Evolutionary conservation across 2,113 vertebrate species (phyloP).

Genomic region (Tragulus kanchil): DNA sequence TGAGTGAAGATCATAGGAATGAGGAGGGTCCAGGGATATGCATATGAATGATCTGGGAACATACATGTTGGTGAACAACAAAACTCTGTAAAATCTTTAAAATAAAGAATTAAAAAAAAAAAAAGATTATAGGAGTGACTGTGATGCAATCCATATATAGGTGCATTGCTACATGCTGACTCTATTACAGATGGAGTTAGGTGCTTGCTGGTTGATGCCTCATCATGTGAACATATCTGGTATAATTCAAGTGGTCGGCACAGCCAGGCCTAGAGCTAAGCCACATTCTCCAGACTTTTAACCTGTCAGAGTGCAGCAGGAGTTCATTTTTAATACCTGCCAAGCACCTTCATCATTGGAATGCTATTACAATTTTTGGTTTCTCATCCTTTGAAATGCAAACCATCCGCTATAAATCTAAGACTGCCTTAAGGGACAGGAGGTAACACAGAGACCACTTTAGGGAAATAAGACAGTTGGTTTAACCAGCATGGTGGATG

Average conservation of each 20-base stretch:
- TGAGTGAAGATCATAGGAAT: not conserved
- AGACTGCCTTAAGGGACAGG: not conserved
- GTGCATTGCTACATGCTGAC: not conserved
- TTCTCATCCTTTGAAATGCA: not conserved
- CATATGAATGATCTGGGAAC: no score
- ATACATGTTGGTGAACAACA: no score
- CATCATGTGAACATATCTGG: not conserved
- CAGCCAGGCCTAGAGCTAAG: not conserved
- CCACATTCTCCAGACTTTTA: not conserved
- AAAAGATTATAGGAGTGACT: rapidly evolving
- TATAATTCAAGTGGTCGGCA: not conserved
- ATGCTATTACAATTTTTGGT: not conserved
- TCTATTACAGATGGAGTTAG: not conserved
- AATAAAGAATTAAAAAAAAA: no score
- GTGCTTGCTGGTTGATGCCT: not conserved
- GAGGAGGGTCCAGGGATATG: not conserved
- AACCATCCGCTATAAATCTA: not conserved
- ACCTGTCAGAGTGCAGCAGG: not conserved
- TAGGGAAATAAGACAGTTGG: not conserved
- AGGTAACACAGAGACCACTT: not conserved
- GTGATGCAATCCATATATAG: not conserved
- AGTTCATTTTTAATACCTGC: not conserved
- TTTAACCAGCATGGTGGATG: not conserved
- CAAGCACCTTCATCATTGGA: not conserved
- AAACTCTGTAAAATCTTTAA: no score